Base-by-base conservation (phyloP, 2,888 invertebrate species). In the Ornithoptera alexandrae region DNA sequence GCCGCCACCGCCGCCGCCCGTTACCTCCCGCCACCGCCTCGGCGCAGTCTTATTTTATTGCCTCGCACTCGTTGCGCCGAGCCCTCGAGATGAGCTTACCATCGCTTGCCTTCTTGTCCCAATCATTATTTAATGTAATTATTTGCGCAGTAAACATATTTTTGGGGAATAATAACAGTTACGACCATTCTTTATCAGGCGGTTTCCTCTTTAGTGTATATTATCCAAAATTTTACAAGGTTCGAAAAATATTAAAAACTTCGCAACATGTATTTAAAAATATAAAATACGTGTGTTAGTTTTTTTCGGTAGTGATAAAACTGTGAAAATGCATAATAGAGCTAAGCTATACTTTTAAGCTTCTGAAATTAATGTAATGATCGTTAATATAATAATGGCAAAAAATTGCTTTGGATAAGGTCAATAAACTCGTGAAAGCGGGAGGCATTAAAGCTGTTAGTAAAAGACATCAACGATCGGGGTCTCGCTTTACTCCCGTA, bases 381-480 rank as follows among this genome's bases (percentile, higher is more conserved):
- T 60, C 66, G 69, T 66, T 65, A 30, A 58, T 59, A 22, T 58
- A 61, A 46, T 68, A 57, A 70, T 50, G 63, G 24, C 36, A 30
- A 62, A 67, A 65, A 71, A 71, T 70, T 56, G 59, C 67, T 64
- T 69, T 56, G 36, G 65, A 69, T 57, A 72, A 76, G 82, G 85
- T 87, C 85, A 87, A 87, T 79, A 85, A 84, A 87, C 87, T 83
- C 82, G 79, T 84, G 83, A 85, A 84, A 85, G 84, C 81, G 82
- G 81, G 81, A 80, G 79, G 77, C 81, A 80, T 81, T 81, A 80
- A 80, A 82, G 79, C 80, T 85, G 83, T 82, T 78, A 87, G 88
- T 78, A 87, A 90, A 91, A 91, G 91, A 90, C 91, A 88, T 90
- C 89, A 89, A 88, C 89, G 91, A 89, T 88, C 89, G 91, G 77